Conservation (phyloP, 2,797 vertebrate genomes). For the Craterocephalus amniculus region DNA sequence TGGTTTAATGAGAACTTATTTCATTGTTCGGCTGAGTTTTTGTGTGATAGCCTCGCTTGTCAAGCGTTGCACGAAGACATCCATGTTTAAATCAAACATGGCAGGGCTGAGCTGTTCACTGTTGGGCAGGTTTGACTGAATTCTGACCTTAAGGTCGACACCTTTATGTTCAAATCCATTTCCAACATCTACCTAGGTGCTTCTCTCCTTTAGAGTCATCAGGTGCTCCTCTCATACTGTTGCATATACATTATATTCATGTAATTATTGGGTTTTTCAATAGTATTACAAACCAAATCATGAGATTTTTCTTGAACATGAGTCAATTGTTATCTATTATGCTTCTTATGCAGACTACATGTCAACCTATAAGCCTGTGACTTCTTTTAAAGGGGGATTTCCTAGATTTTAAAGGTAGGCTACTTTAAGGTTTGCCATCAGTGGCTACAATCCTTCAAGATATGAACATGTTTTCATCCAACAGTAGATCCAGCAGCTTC, state of each 20-base stretch:
- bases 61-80: slow-evolving; percentile 10
- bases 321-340: slow-evolving; percentile 11
- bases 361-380: not conserved
- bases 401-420: not conserved
- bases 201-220: slow-evolving; percentile 5
- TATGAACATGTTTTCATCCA: no score
- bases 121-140: slow-evolving; percentile 28
- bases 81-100: slow-evolving; percentile 48
- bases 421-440: not conserved
- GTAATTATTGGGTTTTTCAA: slow-evolving; percentile 18
- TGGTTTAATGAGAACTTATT: slow-evolving; percentile 52
- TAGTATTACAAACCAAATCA: slow-evolving; percentile 7
- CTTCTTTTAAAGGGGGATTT: not conserved
- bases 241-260: slow-evolving; percentile 21
- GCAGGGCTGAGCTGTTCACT: slow-evolving; percentile 29
- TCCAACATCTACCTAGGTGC: slow-evolving; percentile 17
- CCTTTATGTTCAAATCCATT: slow-evolving; percentile 35
- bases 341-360: not conserved
- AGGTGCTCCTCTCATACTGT: not conserved
- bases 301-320: slow-evolving; percentile 20
- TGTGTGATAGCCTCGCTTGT: slow-evolving; percentile 49
- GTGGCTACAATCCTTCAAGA: not conserved
- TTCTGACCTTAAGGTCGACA: slow-evolving; percentile 40
- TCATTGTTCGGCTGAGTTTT: slow-evolving; percentile 31
- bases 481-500: no score